Percentiles rank a stretch among this genome's conserved stretches.
Evolutionary conservation across 2,888 invertebrate genomes (phyloP).

Genomic region (Patella ulyssiponensis): DNA sequence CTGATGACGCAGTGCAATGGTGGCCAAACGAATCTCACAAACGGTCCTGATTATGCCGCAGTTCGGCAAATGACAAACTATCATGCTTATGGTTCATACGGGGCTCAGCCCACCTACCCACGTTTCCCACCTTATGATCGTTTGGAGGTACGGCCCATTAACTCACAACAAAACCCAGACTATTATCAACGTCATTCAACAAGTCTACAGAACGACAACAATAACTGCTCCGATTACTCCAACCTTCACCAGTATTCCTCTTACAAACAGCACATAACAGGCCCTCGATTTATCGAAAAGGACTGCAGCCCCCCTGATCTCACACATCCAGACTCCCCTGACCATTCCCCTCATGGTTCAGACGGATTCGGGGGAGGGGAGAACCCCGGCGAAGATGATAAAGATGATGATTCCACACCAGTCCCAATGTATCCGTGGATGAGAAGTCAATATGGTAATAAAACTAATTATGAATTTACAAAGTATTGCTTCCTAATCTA

Average conservation of each 20-base stretch:
- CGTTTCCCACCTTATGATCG: conserved; percentile 35
- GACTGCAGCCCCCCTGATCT: conserved; percentile 14
- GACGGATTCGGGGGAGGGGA: conserved; percentile 19
- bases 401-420: conserved; percentile 23
- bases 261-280: conserved; percentile 12
- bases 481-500: too few relatives aligned
- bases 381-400: conserved; percentile 13
- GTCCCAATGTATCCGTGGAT: conserved; percentile 43
- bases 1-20: conserved; percentile 18
- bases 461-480: not conserved
- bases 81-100: conserved; percentile 19
- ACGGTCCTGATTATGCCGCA: conserved; percentile 19
- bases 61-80: conserved; percentile 27
- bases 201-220: conserved; percentile 13
- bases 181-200: conserved; percentile 9
- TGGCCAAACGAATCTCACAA: conserved; percentile 9
- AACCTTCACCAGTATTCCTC: conserved; percentile 15
- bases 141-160: conserved; percentile 23
- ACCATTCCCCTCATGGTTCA: conserved; percentile 14
- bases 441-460: conserved; percentile 39
- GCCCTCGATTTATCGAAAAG: conserved; percentile 16
- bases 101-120: conserved; percentile 26
- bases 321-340: conserved; percentile 23
- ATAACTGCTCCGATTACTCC: conserved; percentile 13
- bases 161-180: conserved; percentile 13